Conservation (phyloP, 2,888 invertebrate genomes). For the Brenthis ino region DNA sequence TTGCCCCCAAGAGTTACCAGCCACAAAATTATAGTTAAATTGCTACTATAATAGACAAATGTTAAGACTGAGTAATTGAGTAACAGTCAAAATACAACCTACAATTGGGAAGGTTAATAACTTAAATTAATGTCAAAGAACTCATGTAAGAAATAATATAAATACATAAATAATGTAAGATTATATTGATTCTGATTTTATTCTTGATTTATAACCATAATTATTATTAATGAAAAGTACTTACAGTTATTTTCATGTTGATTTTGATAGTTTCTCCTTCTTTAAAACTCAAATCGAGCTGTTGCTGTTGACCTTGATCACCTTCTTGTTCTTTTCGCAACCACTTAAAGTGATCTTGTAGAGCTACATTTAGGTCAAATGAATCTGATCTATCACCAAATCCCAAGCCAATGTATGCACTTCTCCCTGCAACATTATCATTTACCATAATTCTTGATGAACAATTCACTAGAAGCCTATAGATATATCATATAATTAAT, state of each 20-base stretch:
- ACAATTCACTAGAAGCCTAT: too few species aligned
- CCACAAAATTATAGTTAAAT: too few species aligned
- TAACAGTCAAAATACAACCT: too few species aligned
- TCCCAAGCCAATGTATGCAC: slow-evolving; percentile 98
- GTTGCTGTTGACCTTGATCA: slow-evolving; percentile 88
- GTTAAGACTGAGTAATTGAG: too few species aligned
- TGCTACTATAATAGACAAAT: too few species aligned
- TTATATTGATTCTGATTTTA: too few species aligned
- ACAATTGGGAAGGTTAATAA: too few species aligned
- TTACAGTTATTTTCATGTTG: slow-evolving; percentile 97
- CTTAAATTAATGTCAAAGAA: too few species aligned
- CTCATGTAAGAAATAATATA: too few species aligned
- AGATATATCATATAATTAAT: too few species aligned
- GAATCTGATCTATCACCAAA: slow-evolving; percentile 99
- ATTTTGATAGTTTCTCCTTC: slow-evolving; percentile 99
- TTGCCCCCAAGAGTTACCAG: too few species aligned
- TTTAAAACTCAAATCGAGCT: slow-evolving; percentile 97
- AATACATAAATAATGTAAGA: too few species aligned
- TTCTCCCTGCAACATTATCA: slow-evolving; percentile 81
- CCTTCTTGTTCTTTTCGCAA: slow-evolving; percentile 91
- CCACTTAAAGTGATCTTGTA: slow-evolving; percentile 99
- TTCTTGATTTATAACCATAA: not conserved
- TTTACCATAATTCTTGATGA: not conserved
- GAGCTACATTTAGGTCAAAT: slow-evolving; percentile 98
- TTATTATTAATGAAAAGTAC: slow-evolving; percentile 36